Base-by-base conservation (phyloP, 2,888 invertebrate species). In the Pardosa pseudoannulata region DNA sequence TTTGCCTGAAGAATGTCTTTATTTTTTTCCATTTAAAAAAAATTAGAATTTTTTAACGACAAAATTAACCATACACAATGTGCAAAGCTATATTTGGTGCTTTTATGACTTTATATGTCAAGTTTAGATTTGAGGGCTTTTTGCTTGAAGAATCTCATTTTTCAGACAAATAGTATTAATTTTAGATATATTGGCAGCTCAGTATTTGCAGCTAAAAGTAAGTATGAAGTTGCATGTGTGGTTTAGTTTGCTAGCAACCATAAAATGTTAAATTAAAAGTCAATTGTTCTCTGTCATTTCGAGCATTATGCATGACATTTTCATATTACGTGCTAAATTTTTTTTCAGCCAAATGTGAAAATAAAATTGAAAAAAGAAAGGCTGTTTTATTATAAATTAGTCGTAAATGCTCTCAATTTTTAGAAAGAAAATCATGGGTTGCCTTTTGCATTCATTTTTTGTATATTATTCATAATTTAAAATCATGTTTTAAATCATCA, bases 101-200 rank as follows among this genome's bases (percentile, higher is more conserved):
- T 56, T 56, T 56, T 56, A 56, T 56, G 56, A 56, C n/a, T 56
- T 56, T 5, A 23, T 23, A 56, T 56, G 23, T 56, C 5, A 2
- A 56, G 11, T 56, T 23, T 56, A 56, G 56, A 56, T 5, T 56
- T 5, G 16, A 56, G 56, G 23, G 23, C 56, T 16, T 23, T n/a
- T 56, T 56, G 56, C 56, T 56, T 56, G 23, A 56, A 23, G 56
- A 56, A 56, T 56, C 56, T 56, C 56, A 56, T 56, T 56, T 56
- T 56, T 56, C 5, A 9, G 16, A 56, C 23, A 16, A 56, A 19
- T 56, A 56, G 56, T 56, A 23, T 56, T 56, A 5, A 56, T 56
- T n/a, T 56, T 56, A 56, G 56, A 56, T 23, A 23, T 56, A 56
- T 5, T 23, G 56, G 56, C 56, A 56, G 56, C 56, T 56, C 19